Conservation (phyloP, 1,140 invertebrate species). For the Halesus radiatus region DNA sequence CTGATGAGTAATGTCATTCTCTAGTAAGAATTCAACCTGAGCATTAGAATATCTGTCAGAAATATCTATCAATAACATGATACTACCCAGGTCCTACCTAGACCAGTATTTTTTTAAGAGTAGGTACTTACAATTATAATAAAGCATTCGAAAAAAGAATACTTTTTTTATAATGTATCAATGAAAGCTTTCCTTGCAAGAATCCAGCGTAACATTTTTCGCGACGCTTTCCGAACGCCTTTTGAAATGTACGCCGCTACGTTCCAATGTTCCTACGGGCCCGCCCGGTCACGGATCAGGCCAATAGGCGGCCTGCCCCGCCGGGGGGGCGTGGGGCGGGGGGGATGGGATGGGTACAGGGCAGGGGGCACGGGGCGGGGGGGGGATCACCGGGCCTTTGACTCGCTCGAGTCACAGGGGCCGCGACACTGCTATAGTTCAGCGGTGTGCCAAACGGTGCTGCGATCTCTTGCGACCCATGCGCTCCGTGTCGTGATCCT, state of each 20-base stretch:
- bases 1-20: too few relatives aligned
- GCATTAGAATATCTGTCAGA: too few relatives aligned
- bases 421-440: conserved; percentile 37
- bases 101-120: too few relatives aligned
- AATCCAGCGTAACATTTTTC: conserved; percentile 3
- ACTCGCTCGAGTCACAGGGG: conserved; percentile 36
- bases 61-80: too few relatives aligned
- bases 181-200: background rate
- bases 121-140: too few relatives aligned
- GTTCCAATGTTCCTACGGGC: background rate
- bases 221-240: conserved; percentile 23
- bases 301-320: conserved; percentile 30
- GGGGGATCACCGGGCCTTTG: conserved; percentile 60
- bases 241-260: conserved; percentile 10
- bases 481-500: conserved; percentile 34
- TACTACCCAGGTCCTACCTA: too few relatives aligned
- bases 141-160: too few relatives aligned
- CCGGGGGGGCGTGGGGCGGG: background rate
- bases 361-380: background rate
- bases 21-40: too few relatives aligned
- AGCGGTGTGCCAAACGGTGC: conserved; percentile 59
- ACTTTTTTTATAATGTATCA: too few relatives aligned
- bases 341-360: background rate
- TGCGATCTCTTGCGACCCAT: conserved; percentile 60
- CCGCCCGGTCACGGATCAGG: conserved; percentile 41